Evolutionary conservation across 2,888 invertebrate species (phyloP).

Genomic region (Ypsolopha scabrella): DNA sequence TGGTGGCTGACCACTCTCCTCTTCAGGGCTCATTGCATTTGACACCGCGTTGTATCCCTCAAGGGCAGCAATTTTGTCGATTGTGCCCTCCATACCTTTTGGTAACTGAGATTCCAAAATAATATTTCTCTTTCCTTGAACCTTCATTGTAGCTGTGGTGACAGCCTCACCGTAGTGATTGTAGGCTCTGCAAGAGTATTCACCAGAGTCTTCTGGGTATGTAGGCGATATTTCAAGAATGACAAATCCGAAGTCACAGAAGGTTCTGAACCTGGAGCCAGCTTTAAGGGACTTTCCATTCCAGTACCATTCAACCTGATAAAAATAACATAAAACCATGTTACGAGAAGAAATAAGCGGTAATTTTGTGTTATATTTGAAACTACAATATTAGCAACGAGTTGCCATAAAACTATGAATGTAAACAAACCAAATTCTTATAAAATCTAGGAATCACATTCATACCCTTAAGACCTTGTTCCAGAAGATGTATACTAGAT

Average conservation of each 20-base stretch:
- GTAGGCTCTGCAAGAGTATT: slow-evolving; percentile 88
- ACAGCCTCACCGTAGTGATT: slow-evolving; percentile 94
- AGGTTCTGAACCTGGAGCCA: slow-evolving; percentile 94
- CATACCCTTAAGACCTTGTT: no score
- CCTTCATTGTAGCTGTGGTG: slow-evolving; percentile 89
- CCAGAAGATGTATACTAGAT: no score
- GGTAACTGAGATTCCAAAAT: slow-evolving; percentile 93
- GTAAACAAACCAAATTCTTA: no score
- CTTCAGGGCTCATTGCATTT: slow-evolving; percentile 77
- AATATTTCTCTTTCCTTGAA: slow-evolving; percentile 91
- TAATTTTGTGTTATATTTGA: not conserved
- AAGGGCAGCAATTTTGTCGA: slow-evolving; percentile 91
- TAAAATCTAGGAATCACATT: no score
- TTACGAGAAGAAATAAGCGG: not conserved
- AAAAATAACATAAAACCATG: slow-evolving; percentile 10
- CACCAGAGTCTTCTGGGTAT: slow-evolving; percentile 96
- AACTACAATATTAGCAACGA: not conserved
- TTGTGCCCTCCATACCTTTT: slow-evolving; percentile 93
- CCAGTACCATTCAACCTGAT: slow-evolving; percentile 92
- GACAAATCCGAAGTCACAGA: slow-evolving; percentile 98
- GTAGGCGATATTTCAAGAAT: slow-evolving; percentile 97
- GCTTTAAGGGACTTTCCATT: slow-evolving; percentile 90
- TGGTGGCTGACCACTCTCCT: slow-evolving; percentile 88
- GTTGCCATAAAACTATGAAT: no score
- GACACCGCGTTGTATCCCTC: slow-evolving; percentile 85